These are phyloP conservation scores for Ladona fulva DNA, from an alignment of 1,140 invertebrate species.

Conservation along the genomic window DNA sequence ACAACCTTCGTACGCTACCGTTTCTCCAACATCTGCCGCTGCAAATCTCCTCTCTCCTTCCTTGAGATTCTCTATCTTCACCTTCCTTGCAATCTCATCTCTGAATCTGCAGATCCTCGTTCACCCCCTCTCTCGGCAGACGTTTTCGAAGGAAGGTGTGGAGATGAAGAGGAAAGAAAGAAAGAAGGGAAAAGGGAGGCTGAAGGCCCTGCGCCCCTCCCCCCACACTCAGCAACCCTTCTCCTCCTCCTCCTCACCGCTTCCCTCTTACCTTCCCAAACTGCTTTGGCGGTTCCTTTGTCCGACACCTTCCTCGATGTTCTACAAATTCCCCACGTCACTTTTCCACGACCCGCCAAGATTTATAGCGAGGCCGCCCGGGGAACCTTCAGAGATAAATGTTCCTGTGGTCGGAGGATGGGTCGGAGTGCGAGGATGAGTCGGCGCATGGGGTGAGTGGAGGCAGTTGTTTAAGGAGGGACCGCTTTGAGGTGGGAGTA, in stretches of 20 bases:
- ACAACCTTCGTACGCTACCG: too few species aligned
- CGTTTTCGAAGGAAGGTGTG: neutral
- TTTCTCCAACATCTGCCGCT: too few species aligned
- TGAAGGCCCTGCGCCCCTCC: neutral
- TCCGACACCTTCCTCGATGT: conserved; percentile 15
- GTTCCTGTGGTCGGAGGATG: too few species aligned
- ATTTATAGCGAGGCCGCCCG: conserved; percentile 4
- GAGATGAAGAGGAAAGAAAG: neutral
- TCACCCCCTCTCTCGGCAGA: too few species aligned
- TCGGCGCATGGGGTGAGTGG: too few species aligned
- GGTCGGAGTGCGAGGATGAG: too few species aligned
- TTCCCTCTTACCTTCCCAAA: neutral
- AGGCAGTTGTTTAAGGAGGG: too few species aligned
- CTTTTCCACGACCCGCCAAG: neutral
- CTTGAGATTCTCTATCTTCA: too few species aligned
- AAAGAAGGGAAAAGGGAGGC: neutral
- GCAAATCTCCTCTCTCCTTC: too few species aligned
- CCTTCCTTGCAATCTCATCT: too few species aligned
- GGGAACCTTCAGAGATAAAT: neutral
- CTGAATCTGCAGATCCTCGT: too few species aligned
- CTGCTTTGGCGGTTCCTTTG: conserved; percentile 11
- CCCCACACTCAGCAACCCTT: neutral
- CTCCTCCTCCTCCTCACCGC: neutral
- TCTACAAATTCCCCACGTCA: conserved; percentile 15
- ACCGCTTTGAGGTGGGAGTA: too few species aligned